Percentiles rank a stretch among this genome's conserved stretches.
Conservation (phyloP, 1,140 invertebrate genomes). For the Drosophila lacertosa region DNA sequence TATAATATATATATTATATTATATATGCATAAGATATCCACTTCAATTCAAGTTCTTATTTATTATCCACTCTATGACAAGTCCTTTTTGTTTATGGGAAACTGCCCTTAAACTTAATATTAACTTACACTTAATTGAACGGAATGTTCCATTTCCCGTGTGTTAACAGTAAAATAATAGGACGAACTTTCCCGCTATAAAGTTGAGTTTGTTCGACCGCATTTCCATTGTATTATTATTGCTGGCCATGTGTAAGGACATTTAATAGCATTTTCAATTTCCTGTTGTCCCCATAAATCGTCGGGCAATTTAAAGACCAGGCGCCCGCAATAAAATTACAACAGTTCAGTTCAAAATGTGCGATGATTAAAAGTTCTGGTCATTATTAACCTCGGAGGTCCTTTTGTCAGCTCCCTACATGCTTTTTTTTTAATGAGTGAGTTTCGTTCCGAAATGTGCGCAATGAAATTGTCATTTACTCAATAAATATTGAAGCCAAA, state of each 20-base stretch:
- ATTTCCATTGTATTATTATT: conserved; percentile 9
- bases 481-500: conserved; percentile 32
- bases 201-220: background rate
- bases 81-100: background rate
- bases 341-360: conserved; percentile 20
- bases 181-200: background rate
- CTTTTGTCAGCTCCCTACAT: conserved; percentile 34
- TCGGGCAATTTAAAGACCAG: conserved; percentile 10
- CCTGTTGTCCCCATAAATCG: conserved; percentile 27
- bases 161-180: background rate
- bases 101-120: background rate
- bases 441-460: background rate
- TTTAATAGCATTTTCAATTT: conserved; percentile 43
- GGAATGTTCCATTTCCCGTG: background rate
- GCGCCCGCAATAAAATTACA: conserved; percentile 12
- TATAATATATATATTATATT: too few relatives aligned
- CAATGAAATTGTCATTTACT: conserved; percentile 44
- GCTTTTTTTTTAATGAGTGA: conserved; percentile 21
- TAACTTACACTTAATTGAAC: background rate
- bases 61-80: background rate
- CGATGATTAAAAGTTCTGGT: conserved; percentile 11
- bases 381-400: conserved; percentile 23
- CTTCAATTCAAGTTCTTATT: background rate
- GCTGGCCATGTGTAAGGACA: background rate
- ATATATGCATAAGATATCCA: too few relatives aligned